Conservation (phyloP, 2,888 invertebrate genomes). For the Coenonympha glycerion region DNA sequence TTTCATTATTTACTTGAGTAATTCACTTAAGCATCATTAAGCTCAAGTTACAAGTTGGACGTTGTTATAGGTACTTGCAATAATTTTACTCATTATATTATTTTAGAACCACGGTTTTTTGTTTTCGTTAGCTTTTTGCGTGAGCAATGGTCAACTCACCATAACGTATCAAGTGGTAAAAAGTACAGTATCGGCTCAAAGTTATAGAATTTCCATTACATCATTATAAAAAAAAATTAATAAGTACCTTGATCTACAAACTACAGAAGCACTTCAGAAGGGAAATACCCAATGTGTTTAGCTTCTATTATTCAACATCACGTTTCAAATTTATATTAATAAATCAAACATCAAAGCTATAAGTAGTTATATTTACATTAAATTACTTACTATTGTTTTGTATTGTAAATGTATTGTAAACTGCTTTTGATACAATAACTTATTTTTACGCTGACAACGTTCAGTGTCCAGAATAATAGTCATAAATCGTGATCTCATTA, state of each 20-base stretch:
- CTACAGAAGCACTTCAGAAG: background rate
- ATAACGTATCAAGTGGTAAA: background rate
- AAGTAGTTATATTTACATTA: too few relatives aligned
- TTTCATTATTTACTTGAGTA: too few relatives aligned
- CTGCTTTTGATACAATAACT: background rate
- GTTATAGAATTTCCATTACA: background rate
- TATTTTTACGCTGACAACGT: background rate
- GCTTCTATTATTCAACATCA: too few relatives aligned
- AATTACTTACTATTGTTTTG: background rate
- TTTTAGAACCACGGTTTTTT: background rate
- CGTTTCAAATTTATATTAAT: too few relatives aligned
- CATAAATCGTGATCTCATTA: constrained; percentile 2
- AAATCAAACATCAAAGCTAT: too few relatives aligned
- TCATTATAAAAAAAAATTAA: background rate
- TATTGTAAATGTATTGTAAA: background rate
- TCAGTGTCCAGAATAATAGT: background rate
- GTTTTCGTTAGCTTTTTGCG: background rate
- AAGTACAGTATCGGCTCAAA: background rate
- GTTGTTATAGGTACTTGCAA: background rate
- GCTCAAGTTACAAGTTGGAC: too few relatives aligned
- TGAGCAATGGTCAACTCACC: background rate
- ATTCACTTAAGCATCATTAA: too few relatives aligned
- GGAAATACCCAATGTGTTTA: background rate
- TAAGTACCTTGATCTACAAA: background rate
- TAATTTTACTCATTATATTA: background rate